Conservation (phyloP, 2,113 vertebrate genomes). For the Ailurus styani region DNA sequence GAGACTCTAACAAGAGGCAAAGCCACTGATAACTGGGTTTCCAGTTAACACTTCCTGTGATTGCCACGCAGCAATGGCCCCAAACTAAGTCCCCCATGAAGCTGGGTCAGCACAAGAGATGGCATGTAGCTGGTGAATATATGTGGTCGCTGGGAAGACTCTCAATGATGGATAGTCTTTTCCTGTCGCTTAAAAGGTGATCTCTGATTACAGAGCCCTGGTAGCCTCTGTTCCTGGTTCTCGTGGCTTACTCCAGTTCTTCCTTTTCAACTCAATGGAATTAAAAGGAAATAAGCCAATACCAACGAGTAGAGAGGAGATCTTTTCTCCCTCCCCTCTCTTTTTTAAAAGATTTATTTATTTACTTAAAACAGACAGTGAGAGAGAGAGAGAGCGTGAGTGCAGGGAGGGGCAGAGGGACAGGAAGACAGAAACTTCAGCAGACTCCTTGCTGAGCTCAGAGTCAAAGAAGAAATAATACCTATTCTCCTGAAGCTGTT, state of each 20-base stretch:
- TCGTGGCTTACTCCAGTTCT: background rate
- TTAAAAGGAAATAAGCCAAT: background rate
- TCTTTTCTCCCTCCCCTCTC: background rate
- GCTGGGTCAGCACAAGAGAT: background rate
- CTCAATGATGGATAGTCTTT: background rate
- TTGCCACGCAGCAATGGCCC: background rate
- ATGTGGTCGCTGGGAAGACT: background rate
- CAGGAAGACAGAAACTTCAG: background rate
- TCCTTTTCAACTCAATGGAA: background rate
- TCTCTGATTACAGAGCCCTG: background rate
- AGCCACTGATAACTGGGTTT: background rate
- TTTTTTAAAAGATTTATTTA: background rate
- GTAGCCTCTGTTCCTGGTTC: background rate
- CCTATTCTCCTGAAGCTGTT: too few species aligned
- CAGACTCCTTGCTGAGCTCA: background rate
- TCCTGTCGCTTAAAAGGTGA: background rate
- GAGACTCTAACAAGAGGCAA: background rate
- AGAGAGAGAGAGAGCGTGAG: fast-evolving
- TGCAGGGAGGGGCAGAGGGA: background rate
- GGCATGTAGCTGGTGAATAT: fast-evolving
- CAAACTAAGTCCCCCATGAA: background rate
- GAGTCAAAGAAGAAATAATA: too few species aligned
- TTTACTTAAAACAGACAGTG: too few species aligned
- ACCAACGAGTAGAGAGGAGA: background rate
- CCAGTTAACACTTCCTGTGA: background rate